Evolutionary conservation across 2,113 vertebrate genomes (phyloP).

Genomic region (Megaceryle maxima): DNA sequence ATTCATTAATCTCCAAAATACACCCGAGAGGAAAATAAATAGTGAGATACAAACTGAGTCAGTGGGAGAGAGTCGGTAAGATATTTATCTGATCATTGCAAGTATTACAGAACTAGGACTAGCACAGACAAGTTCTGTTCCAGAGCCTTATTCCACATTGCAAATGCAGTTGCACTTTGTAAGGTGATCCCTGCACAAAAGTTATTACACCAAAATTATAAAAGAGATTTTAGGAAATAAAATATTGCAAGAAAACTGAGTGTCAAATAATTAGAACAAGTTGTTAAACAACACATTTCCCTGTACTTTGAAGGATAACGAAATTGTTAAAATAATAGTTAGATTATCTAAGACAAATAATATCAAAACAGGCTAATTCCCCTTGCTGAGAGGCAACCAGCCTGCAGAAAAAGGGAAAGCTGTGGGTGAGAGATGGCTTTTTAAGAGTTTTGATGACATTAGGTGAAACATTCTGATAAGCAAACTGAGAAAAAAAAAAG

Average conservation of each 20-base stretch:
- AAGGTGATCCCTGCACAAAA: background rate
- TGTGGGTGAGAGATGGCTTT: background rate
- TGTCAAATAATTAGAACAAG: background rate
- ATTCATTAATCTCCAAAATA: conserved; percentile 15
- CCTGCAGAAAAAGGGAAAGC: background rate
- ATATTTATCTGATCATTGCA: conserved; percentile 23
- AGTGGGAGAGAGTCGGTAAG: background rate
- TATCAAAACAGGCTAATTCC: background rate
- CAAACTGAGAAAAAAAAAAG: background rate
- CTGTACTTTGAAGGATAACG: background rate
- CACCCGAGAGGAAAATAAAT: background rate
- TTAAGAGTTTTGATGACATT: background rate
- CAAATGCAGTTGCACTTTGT: background rate
- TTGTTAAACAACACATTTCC: background rate
- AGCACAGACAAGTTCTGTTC: background rate
- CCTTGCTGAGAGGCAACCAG: background rate
- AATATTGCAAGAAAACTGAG: background rate
- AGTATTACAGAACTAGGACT: conserved; percentile 8
- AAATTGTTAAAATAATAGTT: background rate
- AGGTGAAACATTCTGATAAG: background rate
- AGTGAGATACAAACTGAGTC: background rate
- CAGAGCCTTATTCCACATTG: background rate
- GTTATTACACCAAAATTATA: background rate
- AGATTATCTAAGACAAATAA: background rate
- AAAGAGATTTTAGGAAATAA: background rate